Evolutionary conservation across 2,113 vertebrate species (phyloP).

Genomic region (Neotragus moschatus): DNA sequence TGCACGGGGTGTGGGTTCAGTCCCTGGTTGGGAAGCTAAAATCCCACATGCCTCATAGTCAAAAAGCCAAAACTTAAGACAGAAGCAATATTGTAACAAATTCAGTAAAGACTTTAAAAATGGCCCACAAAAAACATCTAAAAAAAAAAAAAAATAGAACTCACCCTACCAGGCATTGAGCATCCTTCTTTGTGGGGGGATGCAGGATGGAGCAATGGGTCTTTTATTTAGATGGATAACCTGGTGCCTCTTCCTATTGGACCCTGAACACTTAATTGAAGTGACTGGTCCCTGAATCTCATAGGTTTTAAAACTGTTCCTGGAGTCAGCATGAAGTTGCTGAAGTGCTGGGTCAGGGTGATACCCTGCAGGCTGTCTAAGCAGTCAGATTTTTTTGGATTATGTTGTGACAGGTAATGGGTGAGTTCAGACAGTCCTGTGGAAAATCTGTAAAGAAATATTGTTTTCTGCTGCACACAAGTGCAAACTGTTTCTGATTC

Average conservation of each 20-base stretch:
- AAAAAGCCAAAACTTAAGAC: neutral
- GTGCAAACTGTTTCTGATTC: neutral
- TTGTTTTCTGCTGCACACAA: neutral
- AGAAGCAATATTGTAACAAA: neutral
- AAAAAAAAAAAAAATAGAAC: neutral
- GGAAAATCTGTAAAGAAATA: neutral
- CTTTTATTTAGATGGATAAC: neutral
- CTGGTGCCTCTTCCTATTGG: neutral
- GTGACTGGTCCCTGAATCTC: neutral
- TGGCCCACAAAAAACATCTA: neutral
- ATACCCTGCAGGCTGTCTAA: neutral
- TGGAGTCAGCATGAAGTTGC: neutral
- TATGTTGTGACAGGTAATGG: neutral
- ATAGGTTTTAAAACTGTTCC: neutral
- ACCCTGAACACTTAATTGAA: neutral
- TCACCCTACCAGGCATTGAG: neutral
- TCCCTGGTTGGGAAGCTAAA: neutral
- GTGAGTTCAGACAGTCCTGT: neutral
- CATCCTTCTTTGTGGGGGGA: neutral
- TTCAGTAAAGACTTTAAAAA: neutral
- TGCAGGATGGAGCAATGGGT: neutral
- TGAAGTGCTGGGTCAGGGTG: neutral
- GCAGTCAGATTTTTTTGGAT: neutral
- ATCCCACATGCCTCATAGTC: neutral
- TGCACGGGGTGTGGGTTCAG: neutral